Evolutionary conservation across 23 tunicate species (phyloP).

Genomic region (Oikopleura albicans): DNA sequence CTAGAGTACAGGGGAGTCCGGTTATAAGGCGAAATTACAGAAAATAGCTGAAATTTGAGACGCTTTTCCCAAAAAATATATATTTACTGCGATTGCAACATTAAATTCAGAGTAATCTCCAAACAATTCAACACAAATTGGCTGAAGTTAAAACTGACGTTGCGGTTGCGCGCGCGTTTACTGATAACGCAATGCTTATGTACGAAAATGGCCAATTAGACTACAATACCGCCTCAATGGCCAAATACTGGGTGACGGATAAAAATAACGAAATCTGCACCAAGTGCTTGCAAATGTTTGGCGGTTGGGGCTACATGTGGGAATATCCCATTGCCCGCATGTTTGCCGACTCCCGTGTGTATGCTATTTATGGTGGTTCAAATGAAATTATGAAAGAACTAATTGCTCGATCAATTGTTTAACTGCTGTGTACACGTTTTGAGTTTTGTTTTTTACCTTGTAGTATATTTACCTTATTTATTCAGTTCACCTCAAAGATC

Average conservation of each 20-base stretch:
- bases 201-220: constrained; percentile 45
- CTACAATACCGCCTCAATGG: constrained; percentile 79
- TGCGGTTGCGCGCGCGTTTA: constrained; percentile 47
- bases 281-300: constrained; percentile 51
- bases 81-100: too few species aligned
- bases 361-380: constrained; percentile 80
- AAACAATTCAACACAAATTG: constrained; percentile 67
- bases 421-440: too few species aligned
- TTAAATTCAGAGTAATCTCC: constrained; percentile 25
- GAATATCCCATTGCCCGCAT: constrained; percentile 70
- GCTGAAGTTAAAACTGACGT: constrained; percentile 92
- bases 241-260: constrained; percentile 65
- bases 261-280: constrained; percentile 21
- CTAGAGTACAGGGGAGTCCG: too few species aligned
- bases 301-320: constrained; percentile 94
- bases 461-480: too few species aligned
- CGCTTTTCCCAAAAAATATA: not conserved
- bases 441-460: too few species aligned
- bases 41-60: too few species aligned
- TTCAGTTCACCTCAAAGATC: too few species aligned
- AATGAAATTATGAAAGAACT: constrained; percentile 95
- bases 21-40: too few species aligned
- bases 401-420: constrained; percentile 33
- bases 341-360: constrained; percentile 59
- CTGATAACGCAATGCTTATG: constrained; percentile 50